These are phyloP conservation scores for Thermophis baileyi DNA, from an alignment of 2,113 vertebrate species.

Conservation along the genomic window DNA sequence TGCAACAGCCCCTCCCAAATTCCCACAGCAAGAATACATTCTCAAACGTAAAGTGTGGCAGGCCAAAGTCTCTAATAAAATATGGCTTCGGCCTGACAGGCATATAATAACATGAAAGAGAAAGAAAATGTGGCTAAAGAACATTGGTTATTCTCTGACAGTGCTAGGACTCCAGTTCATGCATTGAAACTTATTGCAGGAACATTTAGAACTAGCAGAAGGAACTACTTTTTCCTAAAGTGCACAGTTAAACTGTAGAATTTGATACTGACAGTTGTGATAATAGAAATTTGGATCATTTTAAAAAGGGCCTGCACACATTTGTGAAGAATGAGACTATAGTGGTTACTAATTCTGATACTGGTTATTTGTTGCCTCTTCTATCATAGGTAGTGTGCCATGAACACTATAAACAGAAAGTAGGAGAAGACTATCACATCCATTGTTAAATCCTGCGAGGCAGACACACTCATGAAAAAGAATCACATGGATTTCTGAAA, in stretches of 20 bases:
- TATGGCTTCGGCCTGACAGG: no score
- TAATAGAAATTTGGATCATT: not conserved
- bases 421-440: not conserved
- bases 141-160: not conserved
- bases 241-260: not conserved
- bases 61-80: no score
- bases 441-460: not conserved
- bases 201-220: not conserved
- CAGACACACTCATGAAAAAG: not conserved
- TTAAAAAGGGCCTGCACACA: not conserved
- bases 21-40: no score
- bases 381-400: not conserved
- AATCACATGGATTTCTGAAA: not conserved
- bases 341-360: not conserved
- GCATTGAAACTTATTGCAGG: not conserved
- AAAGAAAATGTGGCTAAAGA: not conserved
- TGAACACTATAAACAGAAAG: not conserved
- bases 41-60: no score
- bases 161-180: not conserved
- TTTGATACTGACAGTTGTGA: not conserved
- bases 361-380: not conserved
- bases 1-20: no score
- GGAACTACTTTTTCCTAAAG: not conserved
- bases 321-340: not conserved
- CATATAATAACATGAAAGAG: not conserved